Evolutionary conservation across 1,140 invertebrate species (phyloP).

Genomic region (Steinernema feltiae): DNA sequence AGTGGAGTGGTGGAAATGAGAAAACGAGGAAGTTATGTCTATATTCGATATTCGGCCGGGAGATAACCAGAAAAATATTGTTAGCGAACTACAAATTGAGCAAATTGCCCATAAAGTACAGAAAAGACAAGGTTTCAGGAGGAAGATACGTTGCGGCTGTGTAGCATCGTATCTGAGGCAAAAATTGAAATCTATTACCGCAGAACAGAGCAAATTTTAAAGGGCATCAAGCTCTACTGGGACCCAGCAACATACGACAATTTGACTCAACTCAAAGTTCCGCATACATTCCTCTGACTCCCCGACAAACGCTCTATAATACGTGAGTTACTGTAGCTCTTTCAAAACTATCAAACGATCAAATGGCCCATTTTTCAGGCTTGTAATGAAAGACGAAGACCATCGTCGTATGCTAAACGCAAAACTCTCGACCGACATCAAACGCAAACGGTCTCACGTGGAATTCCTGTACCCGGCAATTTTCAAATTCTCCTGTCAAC

Average conservation of each 20-base stretch:
- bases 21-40: too few relatives aligned
- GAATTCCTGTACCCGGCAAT: slow-evolving; percentile 24
- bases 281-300: background rate
- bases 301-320: slow-evolving; percentile 20
- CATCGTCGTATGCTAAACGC: slow-evolving; percentile 6
- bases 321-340: background rate
- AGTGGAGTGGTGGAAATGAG: too few relatives aligned
- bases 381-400: slow-evolving; percentile 17
- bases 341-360: background rate
- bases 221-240: too few relatives aligned
- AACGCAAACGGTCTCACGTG: background rate
- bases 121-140: too few relatives aligned
- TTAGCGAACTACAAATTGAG: too few relatives aligned
- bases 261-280: background rate
- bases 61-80: too few relatives aligned
- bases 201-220: too few relatives aligned
- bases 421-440: background rate
- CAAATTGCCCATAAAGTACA: too few relatives aligned
- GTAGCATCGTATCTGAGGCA: too few relatives aligned
- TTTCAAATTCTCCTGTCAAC: slow-evolving; percentile 24
- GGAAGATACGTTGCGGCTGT: too few relatives aligned
- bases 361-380: background rate
- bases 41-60: too few relatives aligned
- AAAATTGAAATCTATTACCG: too few relatives aligned
- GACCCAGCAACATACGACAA: background rate